Conservation (phyloP, 2,113 vertebrate genomes). For the Anarhynchus alexandrinus region DNA sequence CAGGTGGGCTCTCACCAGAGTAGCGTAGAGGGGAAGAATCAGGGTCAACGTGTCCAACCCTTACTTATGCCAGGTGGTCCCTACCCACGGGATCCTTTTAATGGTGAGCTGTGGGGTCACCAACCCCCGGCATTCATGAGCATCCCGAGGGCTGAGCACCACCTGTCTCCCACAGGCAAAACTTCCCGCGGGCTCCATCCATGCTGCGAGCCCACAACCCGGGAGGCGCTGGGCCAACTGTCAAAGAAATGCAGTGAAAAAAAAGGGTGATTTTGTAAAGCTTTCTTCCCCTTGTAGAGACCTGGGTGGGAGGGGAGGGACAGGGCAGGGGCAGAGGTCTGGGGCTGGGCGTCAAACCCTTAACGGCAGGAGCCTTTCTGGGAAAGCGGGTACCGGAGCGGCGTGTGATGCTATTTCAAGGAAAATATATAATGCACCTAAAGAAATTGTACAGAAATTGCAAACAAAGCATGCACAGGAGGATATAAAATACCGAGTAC, state of each 20-base stretch:
- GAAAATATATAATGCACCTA: constrained; percentile 43
- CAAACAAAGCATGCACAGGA: constrained; percentile 55
- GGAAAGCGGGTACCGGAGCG: not conserved
- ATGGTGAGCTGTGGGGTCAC: rapidly evolving
- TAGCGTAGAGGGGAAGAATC: not conserved
- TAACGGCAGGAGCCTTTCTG: not conserved
- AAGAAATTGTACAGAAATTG: constrained; percentile 53
- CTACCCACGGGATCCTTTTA: not conserved
- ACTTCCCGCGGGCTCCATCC: not conserved
- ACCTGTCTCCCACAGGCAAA: not conserved
- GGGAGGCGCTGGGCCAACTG: too few species aligned
- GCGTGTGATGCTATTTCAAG: not conserved
- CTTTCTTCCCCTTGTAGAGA: too few species aligned
- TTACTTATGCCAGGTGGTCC: not conserved
- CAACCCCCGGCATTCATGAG: rapidly evolving
- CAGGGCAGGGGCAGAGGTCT: not conserved
- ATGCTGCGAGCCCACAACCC: not conserved
- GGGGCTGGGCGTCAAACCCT: not conserved
- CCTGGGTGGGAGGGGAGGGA: not conserved
- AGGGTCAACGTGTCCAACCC: not conserved
- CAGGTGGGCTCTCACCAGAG: too few species aligned
- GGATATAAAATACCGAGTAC: constrained; percentile 35
- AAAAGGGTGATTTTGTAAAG: not conserved
- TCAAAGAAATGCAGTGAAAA: rapidly evolving
- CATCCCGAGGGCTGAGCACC: not conserved